phyloP scores from a whole-genome alignment of 2,888 invertebrate genomes.

The Atethmia centrago region DNA sequence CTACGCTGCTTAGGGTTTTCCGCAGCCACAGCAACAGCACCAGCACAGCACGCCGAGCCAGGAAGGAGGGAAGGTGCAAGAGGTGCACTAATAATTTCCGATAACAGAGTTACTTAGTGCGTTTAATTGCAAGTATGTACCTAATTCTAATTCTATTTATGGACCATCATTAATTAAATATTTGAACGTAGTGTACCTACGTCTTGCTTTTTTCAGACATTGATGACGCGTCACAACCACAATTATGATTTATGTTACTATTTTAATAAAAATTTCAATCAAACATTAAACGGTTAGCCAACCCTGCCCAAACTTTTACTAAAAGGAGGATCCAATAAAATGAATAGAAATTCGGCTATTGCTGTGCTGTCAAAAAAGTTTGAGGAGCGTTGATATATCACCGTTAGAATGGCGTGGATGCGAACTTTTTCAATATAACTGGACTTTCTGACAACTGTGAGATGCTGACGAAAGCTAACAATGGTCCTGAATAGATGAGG shows the following conservation, averaged over 20 bases:
- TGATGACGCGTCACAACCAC: neutral
- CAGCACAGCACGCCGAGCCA: too few species aligned
- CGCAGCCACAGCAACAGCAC: too few species aligned
- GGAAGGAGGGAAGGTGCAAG: too few species aligned
- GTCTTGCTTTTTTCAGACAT: neutral
- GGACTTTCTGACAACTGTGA: slow-evolving; percentile 57
- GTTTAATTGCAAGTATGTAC: too few species aligned
- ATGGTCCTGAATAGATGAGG: slow-evolving; percentile 51
- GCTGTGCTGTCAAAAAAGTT: slow-evolving; percentile 65
- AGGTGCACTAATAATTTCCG: too few species aligned
- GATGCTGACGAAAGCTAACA: slow-evolving; percentile 56
- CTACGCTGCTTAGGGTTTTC: too few species aligned
- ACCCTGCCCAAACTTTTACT: slow-evolving; percentile 26
- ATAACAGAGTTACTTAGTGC: too few species aligned
- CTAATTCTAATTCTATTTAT: neutral
- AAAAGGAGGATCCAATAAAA: slow-evolving; percentile 57
- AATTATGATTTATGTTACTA: neutral
- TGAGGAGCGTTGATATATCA: slow-evolving; percentile 61
- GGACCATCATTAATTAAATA: neutral
- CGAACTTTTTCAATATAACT: slow-evolving; percentile 66
- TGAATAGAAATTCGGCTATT: slow-evolving; percentile 63
- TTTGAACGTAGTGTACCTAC: neutral
- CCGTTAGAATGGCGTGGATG: slow-evolving; percentile 33
- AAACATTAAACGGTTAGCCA: slow-evolving; percentile 3
- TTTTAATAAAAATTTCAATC: neutral